Evolutionary conservation across 2,888 invertebrate species (phyloP).

Genomic region (Petrophora chlorosata): DNA sequence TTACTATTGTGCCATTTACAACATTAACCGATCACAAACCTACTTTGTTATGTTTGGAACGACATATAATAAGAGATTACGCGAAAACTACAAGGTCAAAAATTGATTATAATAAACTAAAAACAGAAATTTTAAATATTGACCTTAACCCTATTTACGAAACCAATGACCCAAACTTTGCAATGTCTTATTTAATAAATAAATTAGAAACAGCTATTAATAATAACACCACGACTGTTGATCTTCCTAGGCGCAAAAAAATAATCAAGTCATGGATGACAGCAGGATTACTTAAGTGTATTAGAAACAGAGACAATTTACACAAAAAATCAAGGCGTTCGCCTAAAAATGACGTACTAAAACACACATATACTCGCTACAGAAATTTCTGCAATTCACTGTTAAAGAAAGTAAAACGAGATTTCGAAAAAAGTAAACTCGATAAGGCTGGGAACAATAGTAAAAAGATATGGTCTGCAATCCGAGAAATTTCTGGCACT

Average conservation of each 20-base stretch:
- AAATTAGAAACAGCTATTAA: neutral
- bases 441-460: conserved; percentile 7
- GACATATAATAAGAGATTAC: neutral
- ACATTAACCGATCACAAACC: neutral
- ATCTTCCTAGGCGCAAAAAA: neutral
- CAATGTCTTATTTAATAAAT: neutral
- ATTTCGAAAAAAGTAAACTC: conserved; percentile 9
- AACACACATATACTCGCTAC: conserved; percentile 15
- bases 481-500: conserved; percentile 6
- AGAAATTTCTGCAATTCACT: conserved; percentile 18
- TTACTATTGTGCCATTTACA: neutral
- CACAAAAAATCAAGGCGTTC: conserved; percentile 3
- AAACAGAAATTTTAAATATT: neutral
- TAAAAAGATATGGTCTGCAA: conserved; percentile 13
- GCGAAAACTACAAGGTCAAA: neutral
- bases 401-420: conserved; percentile 7
- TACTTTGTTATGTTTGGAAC: neutral
- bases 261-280: conserved; percentile 4
- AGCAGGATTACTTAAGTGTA: conserved; percentile 6
- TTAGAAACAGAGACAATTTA: conserved; percentile 11
- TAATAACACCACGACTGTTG: neutral
- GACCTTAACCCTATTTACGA: conserved; percentile 3
- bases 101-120: neutral
- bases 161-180: neutral
- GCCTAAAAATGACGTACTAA: conserved; percentile 4